Percentiles rank a stretch among this genome's conserved stretches.
Conservation (phyloP, 2,113 vertebrate species). For the Gallinago jamesoni region DNA sequence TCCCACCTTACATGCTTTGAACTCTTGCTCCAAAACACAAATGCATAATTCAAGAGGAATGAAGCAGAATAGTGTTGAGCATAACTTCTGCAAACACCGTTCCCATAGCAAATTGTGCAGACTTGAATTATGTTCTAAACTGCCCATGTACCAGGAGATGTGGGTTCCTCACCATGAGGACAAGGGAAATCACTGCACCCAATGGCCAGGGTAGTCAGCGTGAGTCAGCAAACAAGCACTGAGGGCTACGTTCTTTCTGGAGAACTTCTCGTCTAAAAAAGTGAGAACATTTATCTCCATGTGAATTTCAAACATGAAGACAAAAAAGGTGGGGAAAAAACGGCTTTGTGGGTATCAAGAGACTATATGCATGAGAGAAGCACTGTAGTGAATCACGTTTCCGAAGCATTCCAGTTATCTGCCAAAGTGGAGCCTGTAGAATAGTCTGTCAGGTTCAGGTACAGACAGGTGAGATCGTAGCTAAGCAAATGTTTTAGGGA, state of each 20-base stretch:
- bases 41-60: conserved; percentile 48
- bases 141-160: not conserved
- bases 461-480: not conserved
- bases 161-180: not conserved
- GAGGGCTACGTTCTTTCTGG: not conserved
- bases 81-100: not conserved
- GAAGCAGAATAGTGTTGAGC: not conserved
- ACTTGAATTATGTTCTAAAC: not conserved
- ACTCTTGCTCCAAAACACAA: conserved; percentile 7
- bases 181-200: not conserved
- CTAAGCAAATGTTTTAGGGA: not conserved
- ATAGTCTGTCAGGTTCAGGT: not conserved
- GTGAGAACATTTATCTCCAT: not conserved
- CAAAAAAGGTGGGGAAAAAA: not conserved
- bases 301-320: not conserved
- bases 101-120: not conserved
- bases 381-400: not conserved
- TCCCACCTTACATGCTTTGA: conserved; percentile 16
- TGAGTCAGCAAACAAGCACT: not conserved
- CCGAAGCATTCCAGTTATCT: not conserved
- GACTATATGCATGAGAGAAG: not conserved
- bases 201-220: not conserved
- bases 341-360: not conserved
- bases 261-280: not conserved
- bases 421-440: not conserved